Evolutionary conservation across 2,888 invertebrate species (phyloP), one percentile per base, ranked within the genome.

Genomic region (Chelonus formosanus): DNA sequence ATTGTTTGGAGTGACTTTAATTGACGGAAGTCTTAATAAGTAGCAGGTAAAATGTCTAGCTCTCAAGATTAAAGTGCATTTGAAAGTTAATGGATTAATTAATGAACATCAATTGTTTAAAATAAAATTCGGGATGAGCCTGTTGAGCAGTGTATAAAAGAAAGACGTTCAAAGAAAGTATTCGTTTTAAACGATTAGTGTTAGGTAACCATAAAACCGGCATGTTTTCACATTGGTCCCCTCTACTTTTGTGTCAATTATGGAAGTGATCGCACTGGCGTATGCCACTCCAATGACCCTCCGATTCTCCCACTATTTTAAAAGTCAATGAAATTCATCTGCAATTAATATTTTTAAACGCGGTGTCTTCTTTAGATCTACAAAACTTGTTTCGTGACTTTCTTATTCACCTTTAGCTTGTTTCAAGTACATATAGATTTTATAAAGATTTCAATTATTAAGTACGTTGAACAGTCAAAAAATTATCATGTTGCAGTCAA

Each of bases 271-370:
- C 48, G 31, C 31, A 48, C 5, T 20, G 48, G 31, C 48, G 5
- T 2, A 10, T 48, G n/a, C 5, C n/a, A 20, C 31, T 20, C 31
- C 10, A 48, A 48, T 48, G 48, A 48, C 48, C n/a, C 44, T 44
- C 44, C 31, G 48, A 48, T 48, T 48, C 5, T 48, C 48, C 48
- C 48, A 31, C 31, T 48, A 48, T 31, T 48, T 48, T 48, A 10
- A 48, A 48, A 48, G 48, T 48, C 48, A 48, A 48, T 48, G 10
- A 48, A 48, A 48, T 48, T 48, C 48, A 48, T 48, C 48, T 48
- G 48, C 48, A 48, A 48, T 48, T 48, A 48, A 48, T 48, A 48
- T 10, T 48, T 48, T 48, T 48, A 20, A 20, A 48, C 2, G 48
- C 31, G 48, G 48, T 31, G 31, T 48, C 48, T 48, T 48, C 10